phyloP scores from a whole-genome alignment of 2,888 invertebrate species.

The Pristionchus exspectatus region DNA sequence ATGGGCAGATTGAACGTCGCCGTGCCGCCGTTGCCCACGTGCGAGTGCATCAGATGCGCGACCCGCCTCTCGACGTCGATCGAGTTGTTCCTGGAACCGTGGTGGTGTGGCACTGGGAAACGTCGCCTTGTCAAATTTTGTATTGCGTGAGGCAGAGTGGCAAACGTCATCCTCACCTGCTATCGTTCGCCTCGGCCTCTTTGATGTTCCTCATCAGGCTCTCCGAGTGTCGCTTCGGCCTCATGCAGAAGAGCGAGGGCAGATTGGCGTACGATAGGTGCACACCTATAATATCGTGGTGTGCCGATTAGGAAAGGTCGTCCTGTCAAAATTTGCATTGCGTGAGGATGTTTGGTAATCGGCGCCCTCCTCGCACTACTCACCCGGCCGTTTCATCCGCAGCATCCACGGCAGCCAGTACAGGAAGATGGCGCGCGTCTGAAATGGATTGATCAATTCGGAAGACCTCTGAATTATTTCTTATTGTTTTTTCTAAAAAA shows the following conservation, averaged over 20 bases:
- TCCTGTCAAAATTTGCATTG: not conserved
- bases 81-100: slow-evolving; percentile 65
- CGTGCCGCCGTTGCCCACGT: slow-evolving; percentile 50
- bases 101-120: not conserved
- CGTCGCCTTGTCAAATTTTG: slow-evolving; percentile 7
- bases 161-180: slow-evolving; percentile 12
- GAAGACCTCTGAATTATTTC: not conserved
- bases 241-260: slow-evolving; percentile 73
- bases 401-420: slow-evolving; percentile 78
- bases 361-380: slow-evolving; percentile 54
- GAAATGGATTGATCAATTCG: slow-evolving; percentile 46
- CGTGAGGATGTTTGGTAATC: not conserved
- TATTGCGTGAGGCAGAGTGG: slow-evolving; percentile 16
- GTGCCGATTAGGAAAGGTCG: slow-evolving; percentile 9
- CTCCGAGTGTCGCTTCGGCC: slow-evolving; percentile 76
- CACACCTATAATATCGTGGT: slow-evolving; percentile 53
- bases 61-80: slow-evolving; percentile 72
- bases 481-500: not conserved
- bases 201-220: slow-evolving; percentile 77
- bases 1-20: slow-evolving; percentile 49
- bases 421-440: slow-evolving; percentile 76
- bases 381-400: slow-evolving; percentile 77
- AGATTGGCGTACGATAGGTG: slow-evolving; percentile 71
- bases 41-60: slow-evolving; percentile 60
- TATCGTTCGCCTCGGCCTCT: slow-evolving; percentile 68